Evolutionary conservation across 2,888 invertebrate species (phyloP).

Genomic region (Lasioglossum leucozonium): DNA sequence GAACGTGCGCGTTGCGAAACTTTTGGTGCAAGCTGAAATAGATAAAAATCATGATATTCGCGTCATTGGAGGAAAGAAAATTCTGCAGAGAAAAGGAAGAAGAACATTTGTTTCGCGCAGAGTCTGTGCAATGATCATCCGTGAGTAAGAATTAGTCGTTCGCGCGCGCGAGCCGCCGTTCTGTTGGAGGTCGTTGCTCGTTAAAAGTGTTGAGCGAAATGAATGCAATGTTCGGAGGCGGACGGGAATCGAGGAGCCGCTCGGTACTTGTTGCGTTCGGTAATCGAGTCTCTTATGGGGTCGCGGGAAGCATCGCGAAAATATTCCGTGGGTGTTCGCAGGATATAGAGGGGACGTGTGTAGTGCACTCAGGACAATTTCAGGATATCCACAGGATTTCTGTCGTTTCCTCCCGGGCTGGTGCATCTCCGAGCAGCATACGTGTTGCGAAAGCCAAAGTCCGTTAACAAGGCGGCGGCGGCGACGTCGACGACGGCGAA

Average conservation of each 20-base stretch:
- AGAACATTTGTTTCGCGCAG: no score
- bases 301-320: conserved; percentile 45
- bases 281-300: conserved; percentile 38
- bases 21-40: background rate
- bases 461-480: conserved; percentile 58
- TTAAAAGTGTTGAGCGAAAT: background rate
- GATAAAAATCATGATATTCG: background rate
- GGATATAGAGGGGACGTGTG: conserved; percentile 49
- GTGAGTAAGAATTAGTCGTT: background rate
- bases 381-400: conserved; percentile 65
- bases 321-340: conserved; percentile 61
- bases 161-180: background rate
- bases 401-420: conserved; percentile 47
- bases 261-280: conserved; percentile 27
- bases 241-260: background rate
- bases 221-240: background rate
- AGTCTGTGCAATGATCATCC: background rate
- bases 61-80: no score
- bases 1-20: background rate
- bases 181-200: background rate
- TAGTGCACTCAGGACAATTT: conserved; percentile 60
- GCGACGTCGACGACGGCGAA: conserved; percentile 34
- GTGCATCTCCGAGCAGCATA: conserved; percentile 34
- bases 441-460: conserved; percentile 64
- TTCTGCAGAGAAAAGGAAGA: no score